A percentile compares a stretch with the other conserved stretches of the same genome.
Conservation (phyloP, 2,888 invertebrate species). For the Brachyptera putata region DNA sequence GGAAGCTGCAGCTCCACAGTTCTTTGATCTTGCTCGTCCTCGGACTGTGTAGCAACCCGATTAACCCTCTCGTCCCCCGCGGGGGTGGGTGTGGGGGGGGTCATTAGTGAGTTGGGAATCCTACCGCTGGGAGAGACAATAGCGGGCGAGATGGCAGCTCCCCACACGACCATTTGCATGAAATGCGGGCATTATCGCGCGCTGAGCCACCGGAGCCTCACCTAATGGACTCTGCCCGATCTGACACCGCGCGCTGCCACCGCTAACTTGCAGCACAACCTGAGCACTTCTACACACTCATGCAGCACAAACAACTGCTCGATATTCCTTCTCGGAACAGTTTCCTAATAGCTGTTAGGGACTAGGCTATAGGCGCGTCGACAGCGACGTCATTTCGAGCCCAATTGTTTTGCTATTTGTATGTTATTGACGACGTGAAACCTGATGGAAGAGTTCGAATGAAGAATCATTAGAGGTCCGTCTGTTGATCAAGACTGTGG, state of each 20-base stretch:
- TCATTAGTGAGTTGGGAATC: constrained; percentile 15
- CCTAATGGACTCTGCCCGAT: constrained; percentile 15
- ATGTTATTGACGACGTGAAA: no score
- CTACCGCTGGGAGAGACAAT: constrained; percentile 14
- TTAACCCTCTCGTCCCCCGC: constrained; percentile 9
- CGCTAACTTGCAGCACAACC: not conserved
- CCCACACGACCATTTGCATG: constrained; percentile 20
- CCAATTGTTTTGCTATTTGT: no score
- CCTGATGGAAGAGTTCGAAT: no score
- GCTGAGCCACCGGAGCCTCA: not conserved
- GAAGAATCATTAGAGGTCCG: no score
- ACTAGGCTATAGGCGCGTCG: no score
- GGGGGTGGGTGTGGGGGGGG: not conserved
- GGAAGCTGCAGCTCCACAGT: not conserved
- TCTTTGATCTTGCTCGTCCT: constrained; percentile 2
- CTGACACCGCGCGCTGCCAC: constrained; percentile 4
- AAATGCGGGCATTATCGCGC: constrained; percentile 15
- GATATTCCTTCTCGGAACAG: no score
- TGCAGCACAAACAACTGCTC: no score
- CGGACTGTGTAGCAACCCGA: not conserved
- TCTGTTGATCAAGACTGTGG: no score
- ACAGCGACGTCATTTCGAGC: no score
- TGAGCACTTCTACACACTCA: no score
- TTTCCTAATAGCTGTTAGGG: no score
- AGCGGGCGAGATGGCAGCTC: not conserved